These are phyloP conservation scores for Elgaria multicarinata DNA, from an alignment of 2,113 vertebrate genomes.

Conservation along the genomic window DNA sequence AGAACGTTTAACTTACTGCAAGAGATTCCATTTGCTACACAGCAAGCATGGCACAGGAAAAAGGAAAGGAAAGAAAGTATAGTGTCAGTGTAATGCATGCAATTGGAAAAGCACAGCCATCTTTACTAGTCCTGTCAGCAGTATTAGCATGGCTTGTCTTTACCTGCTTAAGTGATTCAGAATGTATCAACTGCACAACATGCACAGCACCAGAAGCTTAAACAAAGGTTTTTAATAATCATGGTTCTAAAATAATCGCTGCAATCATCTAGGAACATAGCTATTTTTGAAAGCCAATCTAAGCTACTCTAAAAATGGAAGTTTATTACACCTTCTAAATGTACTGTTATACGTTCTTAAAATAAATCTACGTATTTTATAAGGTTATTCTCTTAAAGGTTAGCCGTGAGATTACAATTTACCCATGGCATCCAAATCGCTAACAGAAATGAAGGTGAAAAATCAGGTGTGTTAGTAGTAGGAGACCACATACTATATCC, in stretches of 20 bases:
- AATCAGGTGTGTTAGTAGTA: not conserved
- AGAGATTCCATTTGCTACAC: conserved; percentile 99
- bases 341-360: conserved; percentile 10
- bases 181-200: conserved; percentile 66
- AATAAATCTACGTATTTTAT: conserved; percentile 33
- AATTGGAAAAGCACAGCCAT: conserved; percentile 74
- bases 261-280: conserved; percentile 50
- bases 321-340: conserved; percentile 15
- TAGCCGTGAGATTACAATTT: not conserved
- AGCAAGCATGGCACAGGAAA: conserved; percentile 94
- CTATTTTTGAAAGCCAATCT: not conserved
- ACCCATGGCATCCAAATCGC: conserved; percentile 16
- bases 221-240: conserved; percentile 58
- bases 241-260: conserved; percentile 37
- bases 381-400: conserved; percentile 3
- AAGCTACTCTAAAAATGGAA: conserved; percentile 22
- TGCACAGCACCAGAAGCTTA: conserved; percentile 70
- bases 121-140: conserved; percentile 73
- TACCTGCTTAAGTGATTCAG: conserved; percentile 67
- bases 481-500: not conserved
- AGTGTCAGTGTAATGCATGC: conserved; percentile 89
- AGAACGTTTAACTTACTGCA: conserved; percentile 96
- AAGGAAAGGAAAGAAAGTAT: conserved; percentile 88
- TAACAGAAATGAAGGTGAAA: conserved; percentile 29
- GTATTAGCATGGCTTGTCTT: conserved; percentile 78